Evolutionary conservation across 2,797 vertebrate species (phyloP), one percentile per base, ranked within the genome.

Genomic region (Rhabdophis nuchalis): DNA sequence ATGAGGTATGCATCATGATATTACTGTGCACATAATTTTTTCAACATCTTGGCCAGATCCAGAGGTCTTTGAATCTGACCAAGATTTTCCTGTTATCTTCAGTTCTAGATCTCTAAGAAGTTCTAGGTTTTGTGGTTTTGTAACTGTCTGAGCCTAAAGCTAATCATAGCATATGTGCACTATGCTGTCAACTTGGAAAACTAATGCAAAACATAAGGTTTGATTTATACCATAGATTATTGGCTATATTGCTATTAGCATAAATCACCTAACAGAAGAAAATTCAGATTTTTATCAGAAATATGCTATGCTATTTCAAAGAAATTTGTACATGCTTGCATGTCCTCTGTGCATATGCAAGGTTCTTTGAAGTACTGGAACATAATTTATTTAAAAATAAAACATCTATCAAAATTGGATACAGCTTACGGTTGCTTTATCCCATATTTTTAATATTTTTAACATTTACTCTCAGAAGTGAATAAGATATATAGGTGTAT

Each of bases 211-310:
- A n/a, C 0, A 10, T 41, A 90, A 56, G 4, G 13, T 56, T 87
- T 91, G 32, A 68, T 77, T 91, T 46, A 41, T 12, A 27, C 41
- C 29, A 32, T n/a, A 68, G 29, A 61, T 58, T 88, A 56, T 27
- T 88, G 46, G 29, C 16, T 36, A 90, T 4, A 0, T 27, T 68
- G 90, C 87, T 91, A 92, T 93, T 36, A 50, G 5, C 41, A 46
- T 82, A 82, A 82, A 46, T 3, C 36, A 82, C 36, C 13, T 64
- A 88, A 91, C 93, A 91, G 64, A 32, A 91, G 93, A 93, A 95
- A 72, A 64, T 20, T 54, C n/a, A 92, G 36, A 82, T 82, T 46
- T 82, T 46, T 82, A 82, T 82, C 10, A 82, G 20, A 82, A 82
- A 25, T 46, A 82, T 82, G 72, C 36, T 82, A 46, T 2, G 36